phyloP scores from a whole-genome alignment of 2,888 invertebrate genomes.

The Pilophorus perplexus region DNA sequence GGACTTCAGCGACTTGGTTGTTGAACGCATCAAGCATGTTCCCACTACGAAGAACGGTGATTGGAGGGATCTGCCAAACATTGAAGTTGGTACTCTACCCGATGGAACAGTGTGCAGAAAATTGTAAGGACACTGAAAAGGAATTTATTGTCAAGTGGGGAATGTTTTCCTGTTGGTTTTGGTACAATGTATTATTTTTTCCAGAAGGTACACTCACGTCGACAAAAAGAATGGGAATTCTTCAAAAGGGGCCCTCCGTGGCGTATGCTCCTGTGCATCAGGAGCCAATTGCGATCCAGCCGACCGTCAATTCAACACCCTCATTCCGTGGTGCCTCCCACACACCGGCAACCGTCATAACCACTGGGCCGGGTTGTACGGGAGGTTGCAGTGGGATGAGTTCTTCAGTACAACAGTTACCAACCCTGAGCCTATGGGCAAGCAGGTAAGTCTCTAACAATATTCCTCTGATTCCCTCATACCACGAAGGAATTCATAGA shows the following conservation, averaged over 20 bases:
- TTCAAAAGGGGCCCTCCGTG: slow-evolving; percentile 58
- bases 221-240: slow-evolving; percentile 58
- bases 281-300: slow-evolving; percentile 64
- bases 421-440: slow-evolving; percentile 88
- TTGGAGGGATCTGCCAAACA: slow-evolving; percentile 83
- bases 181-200: slow-evolving; percentile 27
- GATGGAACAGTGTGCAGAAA: slow-evolving; percentile 67
- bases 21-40: slow-evolving; percentile 71
- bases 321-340: slow-evolving; percentile 85
- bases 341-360: slow-evolving; percentile 83
- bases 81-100: slow-evolving; percentile 63
- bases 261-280: slow-evolving; percentile 74
- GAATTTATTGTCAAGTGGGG: not conserved
- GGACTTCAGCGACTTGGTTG: slow-evolving; percentile 76
- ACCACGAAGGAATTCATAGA: too few species aligned
- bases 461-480: too few species aligned
- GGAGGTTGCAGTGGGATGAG: slow-evolving; percentile 75
- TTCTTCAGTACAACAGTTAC: slow-evolving; percentile 81
- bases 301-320: slow-evolving; percentile 75
- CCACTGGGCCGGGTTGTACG: slow-evolving; percentile 84
- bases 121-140: slow-evolving; percentile 54
- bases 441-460: slow-evolving; percentile 70
- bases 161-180: slow-evolving; percentile 14
- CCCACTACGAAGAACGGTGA: slow-evolving; percentile 74
- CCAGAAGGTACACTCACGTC: slow-evolving; percentile 57